A percentile compares a stretch with the other conserved stretches of the same genome.
Conservation (phyloP, 2,888 invertebrate species). For the Aspidiotus destructor region DNA sequence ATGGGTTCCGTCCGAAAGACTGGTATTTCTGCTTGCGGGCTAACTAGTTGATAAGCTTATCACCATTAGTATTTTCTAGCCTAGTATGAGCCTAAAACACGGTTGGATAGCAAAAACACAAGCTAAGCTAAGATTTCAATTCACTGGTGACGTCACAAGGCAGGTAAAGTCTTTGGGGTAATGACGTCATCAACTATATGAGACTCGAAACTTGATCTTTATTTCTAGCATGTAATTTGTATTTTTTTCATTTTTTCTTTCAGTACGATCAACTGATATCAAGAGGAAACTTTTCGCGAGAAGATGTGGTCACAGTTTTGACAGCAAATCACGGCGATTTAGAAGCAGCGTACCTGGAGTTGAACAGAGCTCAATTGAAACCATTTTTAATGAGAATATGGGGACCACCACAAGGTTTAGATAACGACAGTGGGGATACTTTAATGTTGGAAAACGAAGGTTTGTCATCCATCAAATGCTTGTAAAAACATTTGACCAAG, state of each 20-base stretch:
- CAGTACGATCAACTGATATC: constrained; percentile 54
- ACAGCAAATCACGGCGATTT: constrained; percentile 62
- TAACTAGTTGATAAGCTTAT: too few relatives aligned
- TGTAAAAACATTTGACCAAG: too few relatives aligned
- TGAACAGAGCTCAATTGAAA: constrained; percentile 64
- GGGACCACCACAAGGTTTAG: constrained; percentile 63
- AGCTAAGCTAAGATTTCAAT: too few relatives aligned
- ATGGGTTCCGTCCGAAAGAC: too few relatives aligned
- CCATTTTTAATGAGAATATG: constrained; percentile 72
- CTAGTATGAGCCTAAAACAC: too few relatives aligned
- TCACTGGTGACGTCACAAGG: too few relatives aligned
- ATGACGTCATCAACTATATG: too few relatives aligned
- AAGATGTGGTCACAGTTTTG: constrained; percentile 61
- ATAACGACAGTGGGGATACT: constrained; percentile 51
- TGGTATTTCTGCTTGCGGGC: too few relatives aligned
- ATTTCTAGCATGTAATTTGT: not conserved
- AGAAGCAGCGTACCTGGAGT: constrained; percentile 58
- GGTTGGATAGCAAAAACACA: too few relatives aligned
- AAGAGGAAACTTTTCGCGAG: constrained; percentile 59
- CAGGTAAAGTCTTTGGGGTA: too few relatives aligned
- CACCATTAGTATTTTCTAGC: too few relatives aligned
- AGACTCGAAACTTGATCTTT: not conserved
- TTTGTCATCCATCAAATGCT: not conserved
- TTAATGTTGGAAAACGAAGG: constrained; percentile 22
- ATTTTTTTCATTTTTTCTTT: constrained; percentile 35